phyloP scores from a whole-genome alignment of 2,113 vertebrate species.

The Eulemur macaco region DNA sequence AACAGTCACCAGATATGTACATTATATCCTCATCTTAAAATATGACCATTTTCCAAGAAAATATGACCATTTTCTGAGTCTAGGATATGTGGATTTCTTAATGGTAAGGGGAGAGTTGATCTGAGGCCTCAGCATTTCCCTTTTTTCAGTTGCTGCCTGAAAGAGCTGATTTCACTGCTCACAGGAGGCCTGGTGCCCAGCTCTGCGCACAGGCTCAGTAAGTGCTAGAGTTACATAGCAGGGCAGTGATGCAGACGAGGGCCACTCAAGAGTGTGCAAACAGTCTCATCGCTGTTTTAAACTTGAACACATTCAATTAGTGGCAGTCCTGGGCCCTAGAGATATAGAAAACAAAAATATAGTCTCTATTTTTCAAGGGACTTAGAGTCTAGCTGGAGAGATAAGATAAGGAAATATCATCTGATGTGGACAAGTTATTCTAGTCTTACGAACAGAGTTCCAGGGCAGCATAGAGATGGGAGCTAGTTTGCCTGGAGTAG shows the following conservation, averaged over 20 bases:
- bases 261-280: fast-evolving
- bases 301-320: not conserved
- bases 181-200: fast-evolving
- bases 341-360: not conserved
- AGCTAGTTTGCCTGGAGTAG: not conserved
- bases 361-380: not conserved
- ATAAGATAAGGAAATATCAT: fast-evolving
- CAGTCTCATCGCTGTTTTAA: not conserved
- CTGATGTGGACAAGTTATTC: not conserved
- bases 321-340: not conserved
- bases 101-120: too few species aligned
- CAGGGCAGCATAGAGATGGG: not conserved
- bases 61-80: fast-evolving
- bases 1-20: not conserved
- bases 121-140: not conserved
- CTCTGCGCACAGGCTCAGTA: not conserved
- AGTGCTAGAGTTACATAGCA: fast-evolving
- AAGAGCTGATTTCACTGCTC: fast-evolving
- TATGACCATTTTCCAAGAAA: not conserved
- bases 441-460: not conserved
- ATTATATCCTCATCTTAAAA: not conserved
- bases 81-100: not conserved
- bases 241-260: too few species aligned
- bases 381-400: not conserved
- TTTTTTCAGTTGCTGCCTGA: not conserved